phyloP scores from a whole-genome alignment of 2,888 invertebrate genomes.

The Rhorus exstirpatorius region DNA sequence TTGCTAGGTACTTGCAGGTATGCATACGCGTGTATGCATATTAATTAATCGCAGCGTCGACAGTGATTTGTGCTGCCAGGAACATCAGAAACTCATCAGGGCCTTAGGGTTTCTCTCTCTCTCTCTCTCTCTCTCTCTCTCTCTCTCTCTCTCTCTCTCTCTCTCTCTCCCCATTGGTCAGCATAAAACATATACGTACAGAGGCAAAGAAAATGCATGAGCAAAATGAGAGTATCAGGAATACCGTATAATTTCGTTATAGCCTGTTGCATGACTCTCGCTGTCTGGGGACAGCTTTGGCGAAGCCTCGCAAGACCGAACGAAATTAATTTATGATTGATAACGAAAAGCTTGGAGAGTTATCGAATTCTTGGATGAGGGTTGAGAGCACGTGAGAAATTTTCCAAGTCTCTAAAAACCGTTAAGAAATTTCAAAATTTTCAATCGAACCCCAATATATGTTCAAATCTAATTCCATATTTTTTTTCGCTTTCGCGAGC shows the following conservation, averaged over 20 bases:
- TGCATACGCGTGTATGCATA: constrained; percentile 34
- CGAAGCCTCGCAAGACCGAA: constrained; percentile 25
- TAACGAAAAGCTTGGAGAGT: constrained; percentile 50
- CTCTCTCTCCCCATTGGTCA: neutral
- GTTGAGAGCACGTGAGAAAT: too few species aligned
- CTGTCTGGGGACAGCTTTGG: constrained; percentile 6
- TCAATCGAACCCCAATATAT: too few species aligned
- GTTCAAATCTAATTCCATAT: neutral
- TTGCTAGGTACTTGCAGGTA: neutral
- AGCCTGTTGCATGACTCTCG: constrained; percentile 39
- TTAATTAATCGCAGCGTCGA: constrained; percentile 72
- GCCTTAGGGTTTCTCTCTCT: constrained; percentile 18
- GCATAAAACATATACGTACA: constrained; percentile 3
- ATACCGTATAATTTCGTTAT: constrained; percentile 74
- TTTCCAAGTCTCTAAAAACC: too few species aligned
- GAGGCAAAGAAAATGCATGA: constrained; percentile 21
- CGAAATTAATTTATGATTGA: constrained; percentile 67
- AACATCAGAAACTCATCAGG: constrained; percentile 77
- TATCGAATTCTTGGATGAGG: neutral
- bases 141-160: neutral
- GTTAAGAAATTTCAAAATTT: too few species aligned
- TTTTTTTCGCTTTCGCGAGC: neutral
- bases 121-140: neutral
- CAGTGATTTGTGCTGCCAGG: constrained; percentile 73
- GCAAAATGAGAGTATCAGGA: constrained; percentile 60